Base-by-base conservation (phyloP, 2,888 invertebrate species). In the Odontocerum albicorne region DNA sequence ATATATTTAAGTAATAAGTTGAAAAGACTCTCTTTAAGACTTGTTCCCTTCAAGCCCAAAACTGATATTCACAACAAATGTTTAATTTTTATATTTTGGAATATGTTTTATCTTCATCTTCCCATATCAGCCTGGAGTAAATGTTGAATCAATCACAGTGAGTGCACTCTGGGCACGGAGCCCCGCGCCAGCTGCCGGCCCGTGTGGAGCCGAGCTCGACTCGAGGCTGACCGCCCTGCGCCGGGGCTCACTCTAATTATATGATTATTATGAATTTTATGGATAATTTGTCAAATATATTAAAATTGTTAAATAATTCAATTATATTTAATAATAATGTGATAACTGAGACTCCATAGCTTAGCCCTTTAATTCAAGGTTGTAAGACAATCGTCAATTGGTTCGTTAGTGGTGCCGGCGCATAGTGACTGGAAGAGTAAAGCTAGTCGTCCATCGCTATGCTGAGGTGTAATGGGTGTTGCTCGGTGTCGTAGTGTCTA, bases 251-350 rank as follows among this genome's bases (percentile, higher is more conserved):
- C 6, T 21, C 16, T 8, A 39, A 27, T 19, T 31, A 36, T 21
- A 47, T 13, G 22, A 45, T 17, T 47, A 46, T 33, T 53, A 46
- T 55, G 45, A 49, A 55, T 50, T 40, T 47, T 57, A 49, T 38
- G 57, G 56, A 54, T 58, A 50, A 55, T 49, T 55, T 75, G 75
- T 77, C 77, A 77, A 73, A 77, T 77, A 76, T 78, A 77, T 76
- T 75, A 76, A 54, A 55, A 47, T 77, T 77, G 77, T 78, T 78
- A 78, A 76, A 75, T 77, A 74, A 73, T 75, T 76, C 72, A 77
- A 75, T 72, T 76, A 75, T 77, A 76, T 75, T 57, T 51, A 56
- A 56, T 50, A 44, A 72, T 66, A 68, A 69, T 59, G 67, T 69
- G 68, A 70, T 70, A 67, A 72, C 73, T 73, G 68, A 56, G 52